These are phyloP conservation scores for Corydoras sp. DNA, from an alignment of 2,113 vertebrate genomes.

Conservation along the genomic window DNA sequence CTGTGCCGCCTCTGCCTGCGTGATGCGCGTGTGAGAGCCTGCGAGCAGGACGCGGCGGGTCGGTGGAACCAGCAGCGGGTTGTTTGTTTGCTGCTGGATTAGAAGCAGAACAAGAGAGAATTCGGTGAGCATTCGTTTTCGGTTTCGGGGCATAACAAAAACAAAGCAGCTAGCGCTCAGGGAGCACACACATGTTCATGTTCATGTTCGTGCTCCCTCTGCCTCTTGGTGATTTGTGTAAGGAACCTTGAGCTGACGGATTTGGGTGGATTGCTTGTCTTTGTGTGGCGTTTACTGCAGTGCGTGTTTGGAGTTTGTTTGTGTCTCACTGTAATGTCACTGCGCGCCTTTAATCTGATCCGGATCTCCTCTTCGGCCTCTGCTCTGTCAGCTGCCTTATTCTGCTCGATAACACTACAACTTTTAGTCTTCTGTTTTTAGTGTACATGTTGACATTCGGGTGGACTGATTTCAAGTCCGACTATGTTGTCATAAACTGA, in stretches of 20 bases:
- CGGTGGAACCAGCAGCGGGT: slow-evolving; percentile 35
- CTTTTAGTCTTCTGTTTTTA: neutral
- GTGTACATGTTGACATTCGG: neutral
- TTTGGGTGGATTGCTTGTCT: slow-evolving; percentile 9
- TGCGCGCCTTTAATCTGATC: neutral
- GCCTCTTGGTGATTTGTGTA: neutral
- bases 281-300: slow-evolving; percentile 22
- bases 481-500: neutral
- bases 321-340: slow-evolving; percentile 13
- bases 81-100: slow-evolving; percentile 28
- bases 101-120: slow-evolving; percentile 24
- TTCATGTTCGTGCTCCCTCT: too few relatives aligned
- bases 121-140: slow-evolving; percentile 40
- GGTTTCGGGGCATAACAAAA: slow-evolving; percentile 12
- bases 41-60: slow-evolving; percentile 29
- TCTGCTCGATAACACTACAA: neutral
- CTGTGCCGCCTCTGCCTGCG: slow-evolving; percentile 14
- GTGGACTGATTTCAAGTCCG: neutral
- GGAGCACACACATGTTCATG: neutral
- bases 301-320: slow-evolving; percentile 22
- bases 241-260: neutral
- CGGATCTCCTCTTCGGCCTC: neutral
- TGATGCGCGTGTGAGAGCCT: slow-evolving; percentile 7
- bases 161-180: neutral
- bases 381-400: neutral